phyloP scores from a whole-genome alignment of 2,113 vertebrate species.

The Pandion haliaetus region DNA sequence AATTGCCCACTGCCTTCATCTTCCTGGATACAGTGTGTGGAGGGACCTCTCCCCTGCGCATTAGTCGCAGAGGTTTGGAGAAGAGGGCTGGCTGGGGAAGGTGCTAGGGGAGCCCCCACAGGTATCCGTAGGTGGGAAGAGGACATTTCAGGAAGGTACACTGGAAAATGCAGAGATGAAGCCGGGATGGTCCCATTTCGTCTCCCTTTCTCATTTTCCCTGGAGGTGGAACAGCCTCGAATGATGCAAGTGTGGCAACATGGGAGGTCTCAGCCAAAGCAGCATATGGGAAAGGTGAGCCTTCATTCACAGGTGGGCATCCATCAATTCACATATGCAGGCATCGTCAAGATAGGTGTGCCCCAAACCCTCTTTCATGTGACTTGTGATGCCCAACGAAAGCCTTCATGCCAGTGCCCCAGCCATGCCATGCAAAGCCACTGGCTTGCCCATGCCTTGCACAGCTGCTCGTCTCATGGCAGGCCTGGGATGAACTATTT shows the following conservation, averaged over 20 bases:
- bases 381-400: neutral
- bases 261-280: neutral
- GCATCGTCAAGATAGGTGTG: neutral
- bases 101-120: fast-evolving
- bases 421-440: neutral
- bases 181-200: neutral
- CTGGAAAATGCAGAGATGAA: neutral
- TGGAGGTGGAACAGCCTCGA: neutral
- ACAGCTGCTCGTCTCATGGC: fast-evolving
- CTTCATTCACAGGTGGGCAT: neutral
- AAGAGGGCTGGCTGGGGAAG: neutral
- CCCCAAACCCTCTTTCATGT: neutral
- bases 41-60: neutral
- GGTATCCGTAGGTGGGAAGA: neutral
- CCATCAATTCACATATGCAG: neutral
- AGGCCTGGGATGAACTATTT: neutral
- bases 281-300: neutral
- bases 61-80: neutral
- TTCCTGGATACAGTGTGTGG: neutral
- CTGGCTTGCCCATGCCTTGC: neutral
- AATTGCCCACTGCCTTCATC: neutral
- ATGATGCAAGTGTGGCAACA: neutral
- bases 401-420: neutral
- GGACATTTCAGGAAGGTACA: neutral
- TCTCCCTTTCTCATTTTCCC: neutral